Conservation (phyloP, 1,140 invertebrate species). For the Trachymyrmex septentrionalis region DNA sequence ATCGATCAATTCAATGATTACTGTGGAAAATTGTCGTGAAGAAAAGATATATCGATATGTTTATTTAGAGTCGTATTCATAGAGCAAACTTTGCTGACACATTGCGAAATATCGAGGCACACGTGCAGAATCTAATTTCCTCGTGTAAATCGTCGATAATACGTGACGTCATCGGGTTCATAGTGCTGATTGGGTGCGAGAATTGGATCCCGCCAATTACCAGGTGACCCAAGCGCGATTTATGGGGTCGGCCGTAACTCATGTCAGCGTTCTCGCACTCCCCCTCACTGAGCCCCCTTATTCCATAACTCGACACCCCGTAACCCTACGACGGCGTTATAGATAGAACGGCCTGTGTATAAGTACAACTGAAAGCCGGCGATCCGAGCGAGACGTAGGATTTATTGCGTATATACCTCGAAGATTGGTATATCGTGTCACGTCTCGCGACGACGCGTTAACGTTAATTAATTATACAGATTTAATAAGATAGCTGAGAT, state of each 20-base stretch:
- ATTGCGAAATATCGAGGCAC: conserved; percentile 28
- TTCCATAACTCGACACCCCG: conserved; percentile 78
- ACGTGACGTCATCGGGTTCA: conserved; percentile 80
- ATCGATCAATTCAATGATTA: too few species aligned
- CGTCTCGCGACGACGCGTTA: conserved; percentile 42
- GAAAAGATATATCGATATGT: background rate
- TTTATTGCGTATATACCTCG: conserved; percentile 70
- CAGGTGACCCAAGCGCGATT: conserved; percentile 79
- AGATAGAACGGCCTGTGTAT: conserved; percentile 58
- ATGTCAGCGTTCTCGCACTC: conserved; percentile 68
- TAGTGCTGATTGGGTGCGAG: conserved; percentile 82
- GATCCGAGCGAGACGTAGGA: conserved; percentile 68
- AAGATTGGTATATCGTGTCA: conserved; percentile 21
- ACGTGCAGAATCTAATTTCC: conserved; percentile 78
- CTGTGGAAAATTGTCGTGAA: background rate
- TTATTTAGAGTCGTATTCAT: conserved; percentile 5
- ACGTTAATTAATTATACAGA: conserved; percentile 43
- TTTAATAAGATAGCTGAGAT: conserved; percentile 10
- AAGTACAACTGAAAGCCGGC: conserved; percentile 61
- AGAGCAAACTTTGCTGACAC: background rate
- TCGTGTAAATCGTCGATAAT: conserved; percentile 82
- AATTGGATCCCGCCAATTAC: conserved; percentile 84
- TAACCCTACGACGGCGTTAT: conserved; percentile 65
- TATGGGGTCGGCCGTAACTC: conserved; percentile 84
- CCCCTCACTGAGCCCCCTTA: conserved; percentile 65